Percentiles rank a stretch among this genome's conserved stretches.
phyloP scores from a whole-genome alignment of 1,140 invertebrate species.

The Triops longicaudatus region DNA sequence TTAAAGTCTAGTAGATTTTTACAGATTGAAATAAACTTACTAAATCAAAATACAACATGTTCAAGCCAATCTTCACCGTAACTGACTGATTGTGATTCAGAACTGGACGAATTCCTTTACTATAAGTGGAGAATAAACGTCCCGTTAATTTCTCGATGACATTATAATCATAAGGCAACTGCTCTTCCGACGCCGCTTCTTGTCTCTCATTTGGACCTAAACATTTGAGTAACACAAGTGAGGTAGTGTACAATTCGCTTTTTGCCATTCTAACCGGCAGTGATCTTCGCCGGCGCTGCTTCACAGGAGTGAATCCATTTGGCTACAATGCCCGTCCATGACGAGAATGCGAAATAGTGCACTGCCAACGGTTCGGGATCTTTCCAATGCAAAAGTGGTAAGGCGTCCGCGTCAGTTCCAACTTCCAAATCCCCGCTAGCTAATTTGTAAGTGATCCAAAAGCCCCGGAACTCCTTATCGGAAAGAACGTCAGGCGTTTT shows the following conservation, averaged over 20 bases:
- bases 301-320: constrained; percentile 50
- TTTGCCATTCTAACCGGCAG: neutral
- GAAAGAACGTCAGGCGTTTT: constrained; percentile 45
- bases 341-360: constrained; percentile 49
- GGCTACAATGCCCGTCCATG: constrained; percentile 49
- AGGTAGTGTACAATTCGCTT: neutral
- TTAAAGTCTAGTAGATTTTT: neutral
- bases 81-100: neutral
- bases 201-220: neutral
- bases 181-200: neutral
- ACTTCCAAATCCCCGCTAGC: constrained; percentile 44
- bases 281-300: neutral
- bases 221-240: neutral
- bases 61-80: constrained; percentile 9
- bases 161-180: constrained; percentile 16
- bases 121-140: constrained; percentile 20
- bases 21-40: constrained; percentile 11
- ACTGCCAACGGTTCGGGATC: constrained; percentile 46
- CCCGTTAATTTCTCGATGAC: constrained; percentile 21
- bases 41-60: constrained; percentile 22
- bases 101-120: constrained; percentile 24
- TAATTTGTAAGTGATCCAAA: constrained; percentile 47
- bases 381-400: constrained; percentile 45
- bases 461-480: constrained; percentile 43
- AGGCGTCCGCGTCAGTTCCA: constrained; percentile 45